Percentiles rank a stretch among this genome's conserved stretches.
Evolutionary conservation across 1,140 invertebrate genomes (phyloP).

Genomic region (Plutomurus gul): DNA sequence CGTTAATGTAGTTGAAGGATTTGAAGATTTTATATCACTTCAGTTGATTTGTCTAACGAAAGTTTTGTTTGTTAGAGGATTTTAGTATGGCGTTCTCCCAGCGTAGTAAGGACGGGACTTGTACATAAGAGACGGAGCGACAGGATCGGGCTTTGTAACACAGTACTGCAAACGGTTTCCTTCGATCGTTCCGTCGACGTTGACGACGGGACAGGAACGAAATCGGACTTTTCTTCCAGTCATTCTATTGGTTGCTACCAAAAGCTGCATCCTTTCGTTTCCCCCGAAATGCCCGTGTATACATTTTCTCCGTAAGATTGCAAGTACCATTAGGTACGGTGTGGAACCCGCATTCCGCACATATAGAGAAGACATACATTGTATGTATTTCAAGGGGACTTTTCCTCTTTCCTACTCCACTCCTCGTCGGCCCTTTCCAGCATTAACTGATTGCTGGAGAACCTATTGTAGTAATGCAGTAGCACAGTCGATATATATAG

Average conservation of each 20-base stretch:
- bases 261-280: background rate
- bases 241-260: background rate
- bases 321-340: background rate
- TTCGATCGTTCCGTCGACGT: slow-evolving; percentile 19
- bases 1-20: background rate
- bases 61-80: slow-evolving; percentile 27
- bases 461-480: too few species aligned
- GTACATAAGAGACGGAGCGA: slow-evolving; percentile 19
- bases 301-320: background rate
- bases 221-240: slow-evolving; percentile 1
- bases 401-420: background rate
- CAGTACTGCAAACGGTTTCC: slow-evolving; percentile 18
- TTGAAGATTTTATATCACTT: slow-evolving; percentile 1
- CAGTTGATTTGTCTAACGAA: slow-evolving; percentile 20
- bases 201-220: slow-evolving; percentile 24
- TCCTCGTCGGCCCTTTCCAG: background rate
- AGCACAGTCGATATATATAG: too few species aligned
- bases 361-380: too few species aligned
- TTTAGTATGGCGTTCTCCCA: slow-evolving; percentile 12
- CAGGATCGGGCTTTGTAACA: slow-evolving; percentile 17
- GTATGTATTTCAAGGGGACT: background rate
- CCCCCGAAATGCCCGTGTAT: background rate
- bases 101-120: slow-evolving; percentile 14
- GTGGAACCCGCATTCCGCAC: background rate
- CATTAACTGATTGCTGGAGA: background rate